These are phyloP conservation scores for Enoplosus armatus DNA, from an alignment of 2,797 vertebrate genomes.

Conservation along the genomic window DNA sequence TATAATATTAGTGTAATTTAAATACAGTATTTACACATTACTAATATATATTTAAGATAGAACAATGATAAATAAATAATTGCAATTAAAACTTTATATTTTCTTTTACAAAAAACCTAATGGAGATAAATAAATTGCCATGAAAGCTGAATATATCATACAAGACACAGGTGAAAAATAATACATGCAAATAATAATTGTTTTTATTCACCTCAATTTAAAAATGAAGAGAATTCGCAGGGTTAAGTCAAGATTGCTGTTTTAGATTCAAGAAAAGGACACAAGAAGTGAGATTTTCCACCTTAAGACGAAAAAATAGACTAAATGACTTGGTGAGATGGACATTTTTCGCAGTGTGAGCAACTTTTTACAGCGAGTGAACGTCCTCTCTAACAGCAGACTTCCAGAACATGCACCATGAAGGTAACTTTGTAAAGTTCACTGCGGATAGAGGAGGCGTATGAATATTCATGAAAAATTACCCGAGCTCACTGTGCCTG, in stretches of 20 bases:
- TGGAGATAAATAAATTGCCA: not conserved
- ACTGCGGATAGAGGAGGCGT: constrained; percentile 61
- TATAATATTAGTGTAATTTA: not conserved
- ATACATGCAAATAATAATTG: not conserved
- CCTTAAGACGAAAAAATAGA: not conserved
- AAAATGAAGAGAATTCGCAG: not conserved
- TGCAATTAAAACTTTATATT: not conserved
- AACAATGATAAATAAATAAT: not conserved
- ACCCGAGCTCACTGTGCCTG: constrained; percentile 62
- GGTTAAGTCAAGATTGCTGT: not conserved
- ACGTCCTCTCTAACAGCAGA: constrained; percentile 21
- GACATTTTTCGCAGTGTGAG: constrained; percentile 20
- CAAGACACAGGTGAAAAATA: not conserved
- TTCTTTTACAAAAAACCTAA: too few species aligned
- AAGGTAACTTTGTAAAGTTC: constrained; percentile 87
- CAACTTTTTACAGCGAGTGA: constrained; percentile 15
- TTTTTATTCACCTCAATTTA: not conserved
- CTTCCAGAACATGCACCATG: constrained; percentile 76
- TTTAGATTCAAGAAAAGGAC: not conserved
- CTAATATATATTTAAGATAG: not conserved
- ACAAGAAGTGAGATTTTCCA: not conserved
- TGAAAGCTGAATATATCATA: not conserved
- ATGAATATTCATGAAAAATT: constrained; percentile 88
- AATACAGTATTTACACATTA: not conserved
- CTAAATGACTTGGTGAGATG: not conserved